Evolutionary conservation across 2,113 vertebrate genomes (phyloP).

Genomic region (Cairina moschata): DNA sequence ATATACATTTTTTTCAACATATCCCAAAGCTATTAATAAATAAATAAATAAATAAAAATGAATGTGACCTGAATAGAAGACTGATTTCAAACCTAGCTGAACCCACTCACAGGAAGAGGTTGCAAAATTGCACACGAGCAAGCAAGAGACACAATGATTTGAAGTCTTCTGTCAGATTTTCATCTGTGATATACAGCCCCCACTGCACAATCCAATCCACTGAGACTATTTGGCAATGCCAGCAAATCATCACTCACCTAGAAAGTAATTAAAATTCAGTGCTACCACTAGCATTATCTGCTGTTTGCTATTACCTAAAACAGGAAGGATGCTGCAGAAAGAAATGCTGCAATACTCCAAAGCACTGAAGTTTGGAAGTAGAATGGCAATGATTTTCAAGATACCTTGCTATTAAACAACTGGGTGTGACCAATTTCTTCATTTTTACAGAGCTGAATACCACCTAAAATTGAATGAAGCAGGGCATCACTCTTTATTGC

Average conservation of each 20-base stretch:
- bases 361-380: not conserved
- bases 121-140: not conserved
- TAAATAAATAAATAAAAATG: not conserved
- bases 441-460: not conserved
- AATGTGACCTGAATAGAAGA: conserved; percentile 32
- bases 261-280: conserved; percentile 37
- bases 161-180: not conserved
- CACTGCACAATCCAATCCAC: not conserved
- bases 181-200: not conserved
- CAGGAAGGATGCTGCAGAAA: not conserved
- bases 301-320: not conserved
- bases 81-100: not conserved
- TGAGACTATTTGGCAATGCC: not conserved
- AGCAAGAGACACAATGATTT: not conserved
- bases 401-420: not conserved
- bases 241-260: not conserved
- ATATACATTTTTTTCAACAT: conserved; percentile 46
- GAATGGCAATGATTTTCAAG: not conserved
- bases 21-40: not conserved
- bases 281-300: not conserved
- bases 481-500: not conserved
- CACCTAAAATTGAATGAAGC: not conserved
- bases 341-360: not conserved
- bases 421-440: not conserved
- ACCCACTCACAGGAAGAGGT: not conserved